phyloP scores from a whole-genome alignment of 2,888 invertebrate genomes.

The Stenchaetothrips biformis region DNA sequence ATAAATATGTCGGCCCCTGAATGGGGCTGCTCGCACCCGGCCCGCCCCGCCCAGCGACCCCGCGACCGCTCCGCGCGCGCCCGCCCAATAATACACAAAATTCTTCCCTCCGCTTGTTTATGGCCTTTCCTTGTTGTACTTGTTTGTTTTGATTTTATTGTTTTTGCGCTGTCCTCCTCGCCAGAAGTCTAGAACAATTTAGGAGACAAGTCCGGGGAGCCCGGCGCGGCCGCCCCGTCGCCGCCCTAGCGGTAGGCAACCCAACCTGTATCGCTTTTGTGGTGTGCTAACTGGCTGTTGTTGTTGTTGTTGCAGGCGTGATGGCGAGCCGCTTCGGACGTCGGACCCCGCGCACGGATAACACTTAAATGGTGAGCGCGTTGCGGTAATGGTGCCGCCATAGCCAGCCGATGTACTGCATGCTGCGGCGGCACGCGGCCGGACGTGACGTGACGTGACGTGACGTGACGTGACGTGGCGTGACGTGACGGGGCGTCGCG shows the following conservation, averaged over 20 bases:
- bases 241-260: neutral
- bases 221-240: no score
- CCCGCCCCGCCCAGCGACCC: neutral
- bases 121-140: no score
- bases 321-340: neutral
- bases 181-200: neutral
- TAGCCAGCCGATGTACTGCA: no score
- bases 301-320: neutral
- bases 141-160: neutral
- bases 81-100: no score
- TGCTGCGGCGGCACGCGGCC: no score
- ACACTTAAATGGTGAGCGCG: neutral
- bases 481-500: neutral
- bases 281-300: no score
- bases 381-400: neutral
- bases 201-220: neutral
- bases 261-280: neutral
- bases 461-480: neutral
- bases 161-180: neutral
- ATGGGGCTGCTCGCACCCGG: neutral
- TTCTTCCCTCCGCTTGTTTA: no score
- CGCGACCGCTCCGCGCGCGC: neutral
- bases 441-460: neutral
- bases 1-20: constrained; percentile 14
- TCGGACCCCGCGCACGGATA: neutral